phyloP scores from a whole-genome alignment of 1,140 invertebrate genomes.

The Aphis craccivora region DNA sequence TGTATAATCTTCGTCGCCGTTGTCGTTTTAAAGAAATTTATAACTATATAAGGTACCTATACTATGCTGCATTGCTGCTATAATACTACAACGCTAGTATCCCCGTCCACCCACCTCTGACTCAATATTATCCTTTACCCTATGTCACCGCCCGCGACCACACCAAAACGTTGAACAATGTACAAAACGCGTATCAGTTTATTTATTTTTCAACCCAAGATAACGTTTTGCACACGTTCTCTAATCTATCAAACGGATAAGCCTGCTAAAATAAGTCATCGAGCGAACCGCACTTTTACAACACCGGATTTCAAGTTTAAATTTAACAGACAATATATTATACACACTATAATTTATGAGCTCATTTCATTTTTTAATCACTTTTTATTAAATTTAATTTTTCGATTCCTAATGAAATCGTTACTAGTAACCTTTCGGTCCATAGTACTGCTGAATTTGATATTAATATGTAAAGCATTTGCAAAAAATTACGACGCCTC shows the following conservation, averaged over 20 bases:
- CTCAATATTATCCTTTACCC: neutral
- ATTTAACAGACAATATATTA: neutral
- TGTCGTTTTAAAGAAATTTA: conserved; percentile 7
- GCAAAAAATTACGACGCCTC: neutral
- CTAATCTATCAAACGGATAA: neutral
- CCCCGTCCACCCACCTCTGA: neutral
- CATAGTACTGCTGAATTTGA: neutral
- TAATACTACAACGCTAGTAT: neutral
- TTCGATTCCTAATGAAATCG: neutral
- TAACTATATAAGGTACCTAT: neutral
- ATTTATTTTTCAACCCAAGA: neutral
- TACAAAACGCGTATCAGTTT: neutral
- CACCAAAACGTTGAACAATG: neutral
- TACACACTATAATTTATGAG: neutral
- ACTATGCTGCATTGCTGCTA: neutral
- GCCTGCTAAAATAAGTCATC: neutral
- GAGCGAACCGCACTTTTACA: neutral
- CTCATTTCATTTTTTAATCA: neutral
- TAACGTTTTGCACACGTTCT: neutral
- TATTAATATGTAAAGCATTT: neutral
- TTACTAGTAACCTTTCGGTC: neutral
- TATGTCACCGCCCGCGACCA: neutral
- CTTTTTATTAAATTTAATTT: neutral
- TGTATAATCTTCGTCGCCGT: neutral
- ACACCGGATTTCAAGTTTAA: neutral